Percentiles rank a stretch among this genome's conserved stretches.
phyloP scores from a whole-genome alignment of 1,140 invertebrate species.

The Bicyclus anynana region DNA sequence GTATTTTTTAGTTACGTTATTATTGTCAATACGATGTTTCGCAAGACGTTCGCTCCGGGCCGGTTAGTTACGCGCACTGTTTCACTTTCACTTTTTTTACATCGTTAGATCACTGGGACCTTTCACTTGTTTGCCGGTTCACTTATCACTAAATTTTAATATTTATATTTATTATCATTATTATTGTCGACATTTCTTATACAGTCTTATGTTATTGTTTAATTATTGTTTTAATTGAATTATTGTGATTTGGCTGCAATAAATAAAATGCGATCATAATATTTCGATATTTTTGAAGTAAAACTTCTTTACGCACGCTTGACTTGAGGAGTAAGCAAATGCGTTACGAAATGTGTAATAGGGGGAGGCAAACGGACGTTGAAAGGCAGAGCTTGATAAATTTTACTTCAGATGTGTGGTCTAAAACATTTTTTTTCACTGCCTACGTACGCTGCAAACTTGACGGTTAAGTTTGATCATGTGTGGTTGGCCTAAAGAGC shows the following conservation, averaged over 20 bases:
- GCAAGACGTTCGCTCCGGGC: conserved; percentile 13
- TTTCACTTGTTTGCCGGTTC: conserved; percentile 18
- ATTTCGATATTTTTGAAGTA: no score
- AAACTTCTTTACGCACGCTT: no score
- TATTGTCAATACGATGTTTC: neutral
- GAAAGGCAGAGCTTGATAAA: no score
- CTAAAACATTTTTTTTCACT: no score
- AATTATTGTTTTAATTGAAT: neutral
- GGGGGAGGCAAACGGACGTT: no score
- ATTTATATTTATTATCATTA: conserved; percentile 15
- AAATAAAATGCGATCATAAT: no score
- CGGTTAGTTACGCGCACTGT: conserved; percentile 19
- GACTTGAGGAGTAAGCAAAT: no score
- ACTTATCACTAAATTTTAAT: conserved; percentile 15
- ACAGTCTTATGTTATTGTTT: conserved; percentile 15
- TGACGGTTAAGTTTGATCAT: no score
- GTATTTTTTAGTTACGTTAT: conserved; percentile 9
- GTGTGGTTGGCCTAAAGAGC: no score
- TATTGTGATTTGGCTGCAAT: neutral
- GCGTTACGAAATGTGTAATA: no score
- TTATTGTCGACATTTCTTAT: conserved; percentile 28
- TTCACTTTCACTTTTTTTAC: conserved; percentile 27
- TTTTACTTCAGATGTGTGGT: no score
- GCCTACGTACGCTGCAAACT: no score
- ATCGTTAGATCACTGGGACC: conserved; percentile 16